phyloP scores from a whole-genome alignment of 2,888 invertebrate species.

The Stegana nigrithorax region DNA sequence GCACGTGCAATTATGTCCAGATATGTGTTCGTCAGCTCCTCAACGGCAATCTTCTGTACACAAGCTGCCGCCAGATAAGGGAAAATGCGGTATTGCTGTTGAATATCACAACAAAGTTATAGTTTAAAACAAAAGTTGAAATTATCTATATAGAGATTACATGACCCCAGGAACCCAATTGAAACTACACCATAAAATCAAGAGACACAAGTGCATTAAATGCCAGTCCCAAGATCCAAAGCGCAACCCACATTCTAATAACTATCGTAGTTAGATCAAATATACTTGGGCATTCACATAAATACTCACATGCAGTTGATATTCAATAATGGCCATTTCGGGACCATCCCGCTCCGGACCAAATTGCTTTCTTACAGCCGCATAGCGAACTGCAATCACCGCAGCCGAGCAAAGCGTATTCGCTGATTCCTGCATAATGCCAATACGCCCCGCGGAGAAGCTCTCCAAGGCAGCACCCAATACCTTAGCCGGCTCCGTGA shows the following conservation, averaged over 20 bases:
- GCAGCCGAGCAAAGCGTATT: constrained; percentile 74
- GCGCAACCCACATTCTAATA: not conserved
- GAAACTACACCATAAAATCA: too few species aligned
- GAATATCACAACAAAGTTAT: too few species aligned
- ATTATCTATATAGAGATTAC: too few species aligned
- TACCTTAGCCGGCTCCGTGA: constrained; percentile 87
- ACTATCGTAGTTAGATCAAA: not conserved
- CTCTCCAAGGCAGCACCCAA: constrained; percentile 88
- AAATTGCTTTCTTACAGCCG: constrained; percentile 83
- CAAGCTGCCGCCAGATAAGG: constrained; percentile 78
- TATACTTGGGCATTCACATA: not conserved
- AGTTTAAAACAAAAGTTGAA: too few species aligned
- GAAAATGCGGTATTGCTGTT: constrained; percentile 79
- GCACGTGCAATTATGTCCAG: constrained; percentile 78
- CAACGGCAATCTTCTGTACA: constrained; percentile 74
- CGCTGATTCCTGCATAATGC: constrained; percentile 73
- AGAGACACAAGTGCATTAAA: too few species aligned
- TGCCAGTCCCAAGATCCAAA: not conserved
- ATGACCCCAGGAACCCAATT: too few species aligned
- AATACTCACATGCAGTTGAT: constrained; percentile 77
- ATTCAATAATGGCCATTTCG: constrained; percentile 83
- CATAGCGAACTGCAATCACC: constrained; percentile 81
- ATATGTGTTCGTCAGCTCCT: constrained; percentile 75
- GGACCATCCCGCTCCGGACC: constrained; percentile 74
- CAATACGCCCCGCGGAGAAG: constrained; percentile 85